Percentiles rank a stretch among this genome's conserved stretches.
These are phyloP conservation scores for Drosophila mojavensis DNA, from an alignment of 1,140 invertebrate species.

Conservation along the genomic window DNA sequence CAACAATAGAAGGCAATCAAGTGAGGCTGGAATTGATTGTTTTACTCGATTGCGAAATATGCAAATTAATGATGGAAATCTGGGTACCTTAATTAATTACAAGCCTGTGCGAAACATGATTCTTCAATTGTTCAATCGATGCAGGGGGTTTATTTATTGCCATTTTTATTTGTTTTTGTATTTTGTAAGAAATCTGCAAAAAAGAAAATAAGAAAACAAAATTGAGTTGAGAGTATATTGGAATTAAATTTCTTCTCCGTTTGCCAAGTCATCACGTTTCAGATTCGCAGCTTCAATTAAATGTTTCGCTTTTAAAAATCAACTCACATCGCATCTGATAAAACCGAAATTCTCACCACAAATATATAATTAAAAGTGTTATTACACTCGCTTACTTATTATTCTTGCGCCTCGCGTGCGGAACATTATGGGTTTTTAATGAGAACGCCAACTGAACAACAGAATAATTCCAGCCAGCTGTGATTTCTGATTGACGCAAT, in stretches of 20 bases:
- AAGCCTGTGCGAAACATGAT: conserved; percentile 39
- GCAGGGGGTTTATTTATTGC: conserved; percentile 31
- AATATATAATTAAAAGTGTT: conserved; percentile 61
- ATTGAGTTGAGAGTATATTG: background rate
- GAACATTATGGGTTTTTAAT: conserved; percentile 55
- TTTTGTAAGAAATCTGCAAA: conserved; percentile 5
- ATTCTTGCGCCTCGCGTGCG: conserved; percentile 39
- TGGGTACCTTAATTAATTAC: conserved; percentile 43
- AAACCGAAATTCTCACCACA: conserved; percentile 38
- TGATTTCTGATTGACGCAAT: conserved; percentile 51
- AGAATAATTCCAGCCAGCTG: conserved; percentile 45
- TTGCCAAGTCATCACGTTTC: conserved; percentile 41
- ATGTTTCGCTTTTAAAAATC: conserved; percentile 17
- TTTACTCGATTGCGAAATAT: conserved; percentile 51
- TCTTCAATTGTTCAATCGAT: conserved; percentile 47
- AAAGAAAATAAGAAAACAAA: background rate
- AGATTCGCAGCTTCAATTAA: conserved; percentile 19
- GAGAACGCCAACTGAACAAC: conserved; percentile 46
- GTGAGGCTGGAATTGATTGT: conserved; percentile 34
- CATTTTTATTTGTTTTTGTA: background rate
- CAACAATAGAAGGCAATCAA: conserved; percentile 41
- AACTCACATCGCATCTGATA: conserved; percentile 36
- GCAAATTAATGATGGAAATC: conserved; percentile 53
- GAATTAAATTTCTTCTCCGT: conserved; percentile 8
- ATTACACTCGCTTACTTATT: conserved; percentile 41